A percentile compares a stretch with the other conserved stretches of the same genome.
phyloP scores from a whole-genome alignment of 1,140 invertebrate genomes.

The Brachionus paranguensis region DNA sequence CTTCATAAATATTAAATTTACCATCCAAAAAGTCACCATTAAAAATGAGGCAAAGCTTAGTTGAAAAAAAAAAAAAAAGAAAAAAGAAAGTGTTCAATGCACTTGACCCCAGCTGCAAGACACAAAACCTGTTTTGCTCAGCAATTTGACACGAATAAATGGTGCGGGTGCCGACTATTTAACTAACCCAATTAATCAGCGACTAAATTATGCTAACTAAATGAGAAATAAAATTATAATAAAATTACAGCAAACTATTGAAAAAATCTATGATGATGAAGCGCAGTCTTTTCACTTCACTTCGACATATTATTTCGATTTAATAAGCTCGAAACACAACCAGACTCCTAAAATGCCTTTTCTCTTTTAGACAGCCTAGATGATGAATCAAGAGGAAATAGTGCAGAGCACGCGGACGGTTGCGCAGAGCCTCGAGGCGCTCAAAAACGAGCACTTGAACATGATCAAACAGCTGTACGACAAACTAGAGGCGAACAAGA shows the following conservation, averaged over 20 bases:
- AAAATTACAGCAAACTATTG: neutral
- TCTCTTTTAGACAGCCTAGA: neutral
- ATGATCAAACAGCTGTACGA: slow-evolving; percentile 22
- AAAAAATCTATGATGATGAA: slow-evolving; percentile 13
- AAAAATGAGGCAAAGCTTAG: no score
- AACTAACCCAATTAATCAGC: neutral
- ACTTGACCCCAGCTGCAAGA: neutral
- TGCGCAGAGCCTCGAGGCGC: slow-evolving; percentile 9
- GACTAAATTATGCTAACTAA: neutral
- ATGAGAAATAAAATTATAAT: neutral
- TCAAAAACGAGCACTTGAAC: slow-evolving; percentile 34
- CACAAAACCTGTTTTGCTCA: neutral
- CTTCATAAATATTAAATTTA: no score
- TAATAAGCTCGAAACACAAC: neutral
- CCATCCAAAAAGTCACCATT: no score
- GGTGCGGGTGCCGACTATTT: neutral
- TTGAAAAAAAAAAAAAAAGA: no score
- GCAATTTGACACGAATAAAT: neutral
- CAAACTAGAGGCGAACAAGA: slow-evolving; percentile 20
- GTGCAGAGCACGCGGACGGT: neutral
- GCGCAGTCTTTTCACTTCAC: neutral
- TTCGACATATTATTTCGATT: neutral
- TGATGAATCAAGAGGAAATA: slow-evolving; percentile 37
- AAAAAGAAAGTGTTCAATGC: neutral
- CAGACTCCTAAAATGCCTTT: neutral